These are phyloP conservation scores for Phragmatobia fuliginosa DNA, from an alignment of 2,888 invertebrate species.

Conservation along the genomic window DNA sequence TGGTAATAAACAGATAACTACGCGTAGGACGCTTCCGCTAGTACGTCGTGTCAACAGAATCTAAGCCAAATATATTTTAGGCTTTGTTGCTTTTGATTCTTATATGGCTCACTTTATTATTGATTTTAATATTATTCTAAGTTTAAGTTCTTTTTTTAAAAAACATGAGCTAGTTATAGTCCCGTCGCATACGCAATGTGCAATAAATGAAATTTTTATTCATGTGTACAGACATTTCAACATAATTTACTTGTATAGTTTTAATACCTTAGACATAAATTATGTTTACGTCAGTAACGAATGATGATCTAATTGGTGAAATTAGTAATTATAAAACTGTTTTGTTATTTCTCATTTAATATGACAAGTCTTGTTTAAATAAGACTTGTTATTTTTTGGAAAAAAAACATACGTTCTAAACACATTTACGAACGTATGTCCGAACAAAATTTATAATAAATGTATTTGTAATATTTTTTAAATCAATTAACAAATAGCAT, in stretches of 20 bases:
- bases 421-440: constrained; percentile 13
- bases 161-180: too few species aligned
- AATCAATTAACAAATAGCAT: constrained; percentile 22
- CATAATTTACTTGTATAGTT: too few species aligned
- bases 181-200: too few species aligned
- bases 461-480: constrained; percentile 19
- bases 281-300: constrained; percentile 35
- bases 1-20: constrained; percentile 59
- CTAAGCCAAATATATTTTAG: constrained; percentile 54
- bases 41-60: constrained; percentile 51
- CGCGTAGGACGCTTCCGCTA: constrained; percentile 68
- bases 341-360: constrained; percentile 27
- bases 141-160: too few species aligned
- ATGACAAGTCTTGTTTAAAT: constrained; percentile 23
- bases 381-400: too few species aligned
- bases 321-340: constrained; percentile 32
- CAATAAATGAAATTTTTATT: too few species aligned
- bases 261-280: constrained; percentile 48
- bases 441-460: constrained; percentile 19
- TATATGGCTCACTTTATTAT: too few species aligned
- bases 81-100: too few species aligned
- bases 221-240: too few species aligned
- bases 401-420: constrained; percentile 17
- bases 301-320: constrained; percentile 42
- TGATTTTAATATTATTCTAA: too few species aligned